Conservation (phyloP, 2,888 invertebrate species). For the Perithous albicinctus region DNA sequence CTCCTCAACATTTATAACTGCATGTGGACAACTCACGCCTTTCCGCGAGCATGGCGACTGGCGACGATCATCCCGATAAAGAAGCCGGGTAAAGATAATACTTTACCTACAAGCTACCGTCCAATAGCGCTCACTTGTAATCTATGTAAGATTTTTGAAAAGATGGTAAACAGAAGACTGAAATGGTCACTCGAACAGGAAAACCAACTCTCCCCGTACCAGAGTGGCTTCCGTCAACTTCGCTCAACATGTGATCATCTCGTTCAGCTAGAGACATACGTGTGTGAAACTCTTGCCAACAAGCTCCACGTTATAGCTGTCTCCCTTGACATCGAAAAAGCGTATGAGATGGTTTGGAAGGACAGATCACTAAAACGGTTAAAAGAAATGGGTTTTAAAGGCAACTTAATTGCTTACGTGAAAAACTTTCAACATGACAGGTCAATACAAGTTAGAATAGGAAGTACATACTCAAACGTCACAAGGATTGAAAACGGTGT, state of each 20-base stretch:
- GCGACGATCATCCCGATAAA: neutral
- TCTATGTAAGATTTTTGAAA: neutral
- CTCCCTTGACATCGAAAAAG: no score
- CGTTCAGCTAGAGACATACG: neutral
- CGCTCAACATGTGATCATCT: slow-evolving; percentile 37
- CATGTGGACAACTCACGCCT: no score
- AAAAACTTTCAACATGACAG: neutral
- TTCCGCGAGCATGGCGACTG: neutral
- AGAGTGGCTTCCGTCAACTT: slow-evolving; percentile 37
- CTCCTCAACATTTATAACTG: no score
- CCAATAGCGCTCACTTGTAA: neutral
- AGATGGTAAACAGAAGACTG: no score
- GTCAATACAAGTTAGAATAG: neutral
- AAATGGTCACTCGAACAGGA: no score
- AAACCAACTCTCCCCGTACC: neutral
- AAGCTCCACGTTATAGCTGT: slow-evolving; percentile 24
- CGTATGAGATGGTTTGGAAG: no score
- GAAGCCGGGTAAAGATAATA: no score
- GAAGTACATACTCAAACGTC: no score
- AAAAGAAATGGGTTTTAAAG: no score
- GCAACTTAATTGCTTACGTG: no score
- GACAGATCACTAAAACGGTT: no score
- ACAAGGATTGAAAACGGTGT: slow-evolving; percentile 43
- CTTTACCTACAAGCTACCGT: neutral
- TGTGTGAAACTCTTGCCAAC: slow-evolving; percentile 7